Percentiles rank a stretch among this genome's conserved stretches.
phyloP scores from a whole-genome alignment of 2,888 invertebrate species.

The Netelia melanura region DNA sequence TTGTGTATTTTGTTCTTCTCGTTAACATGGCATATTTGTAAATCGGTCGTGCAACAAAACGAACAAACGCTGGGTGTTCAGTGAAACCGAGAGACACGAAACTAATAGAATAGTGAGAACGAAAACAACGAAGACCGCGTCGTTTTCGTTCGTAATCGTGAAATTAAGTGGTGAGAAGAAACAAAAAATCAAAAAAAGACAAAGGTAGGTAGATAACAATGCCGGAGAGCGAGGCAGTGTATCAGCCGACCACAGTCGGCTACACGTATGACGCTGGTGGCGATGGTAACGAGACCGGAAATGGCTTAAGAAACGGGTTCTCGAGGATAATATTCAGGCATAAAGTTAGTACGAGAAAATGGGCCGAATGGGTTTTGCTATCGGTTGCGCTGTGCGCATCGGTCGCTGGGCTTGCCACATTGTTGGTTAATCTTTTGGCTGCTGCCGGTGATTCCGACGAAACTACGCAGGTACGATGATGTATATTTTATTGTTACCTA shows the following conservation, averaged over 20 bases:
- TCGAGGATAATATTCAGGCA: conserved; percentile 82
- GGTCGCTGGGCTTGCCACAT: conserved; percentile 80
- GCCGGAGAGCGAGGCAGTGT: conserved; percentile 84
- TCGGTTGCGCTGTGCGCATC: conserved; percentile 80
- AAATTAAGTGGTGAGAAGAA: not conserved
- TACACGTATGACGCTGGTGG: conserved; percentile 82
- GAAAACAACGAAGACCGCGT: not conserved
- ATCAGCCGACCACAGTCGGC: conserved; percentile 84
- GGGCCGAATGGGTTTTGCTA: conserved; percentile 82
- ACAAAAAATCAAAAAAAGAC: not conserved
- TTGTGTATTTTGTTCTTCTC: too few relatives aligned
- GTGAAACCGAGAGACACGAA: too few relatives aligned
- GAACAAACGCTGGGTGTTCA: too few relatives aligned
- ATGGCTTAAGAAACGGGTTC: conserved; percentile 78
- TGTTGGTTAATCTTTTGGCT: conserved; percentile 79
- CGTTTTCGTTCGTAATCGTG: not conserved
- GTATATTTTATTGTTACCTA: not conserved
- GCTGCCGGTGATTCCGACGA: conserved; percentile 62
- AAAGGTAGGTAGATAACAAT: conserved; percentile 69
- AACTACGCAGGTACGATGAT: not conserved
- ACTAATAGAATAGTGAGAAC: too few relatives aligned
- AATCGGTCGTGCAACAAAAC: too few relatives aligned
- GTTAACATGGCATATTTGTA: too few relatives aligned
- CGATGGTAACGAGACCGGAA: conserved; percentile 74
- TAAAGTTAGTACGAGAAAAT: conserved; percentile 81